These are phyloP conservation scores for Dinocampus coccinellae DNA, from an alignment of 2,888 invertebrate species.

Conservation along the genomic window DNA sequence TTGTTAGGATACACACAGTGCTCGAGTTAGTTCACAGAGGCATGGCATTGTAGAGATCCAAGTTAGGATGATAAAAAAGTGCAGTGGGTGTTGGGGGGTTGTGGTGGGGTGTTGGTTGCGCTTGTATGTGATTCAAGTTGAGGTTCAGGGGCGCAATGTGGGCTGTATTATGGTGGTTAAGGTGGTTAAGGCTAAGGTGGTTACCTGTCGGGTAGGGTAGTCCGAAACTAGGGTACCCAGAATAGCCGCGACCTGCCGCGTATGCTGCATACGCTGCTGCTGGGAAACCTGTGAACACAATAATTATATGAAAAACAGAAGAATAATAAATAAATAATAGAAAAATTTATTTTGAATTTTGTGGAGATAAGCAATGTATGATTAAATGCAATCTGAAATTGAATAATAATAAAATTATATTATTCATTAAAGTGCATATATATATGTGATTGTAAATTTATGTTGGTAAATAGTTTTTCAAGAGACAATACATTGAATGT, in stretches of 20 bases:
- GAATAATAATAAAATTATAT: background rate
- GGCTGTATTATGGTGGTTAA: constrained; percentile 70
- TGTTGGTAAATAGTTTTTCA: background rate
- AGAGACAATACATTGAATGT: background rate
- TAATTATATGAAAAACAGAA: too few relatives aligned
- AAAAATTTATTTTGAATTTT: background rate
- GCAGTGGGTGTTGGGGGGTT: constrained; percentile 77
- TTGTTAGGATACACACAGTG: constrained; percentile 44
- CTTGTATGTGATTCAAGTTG: constrained; percentile 69
- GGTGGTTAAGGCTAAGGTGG: constrained; percentile 84
- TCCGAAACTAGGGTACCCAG: constrained; percentile 98
- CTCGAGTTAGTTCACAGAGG: constrained; percentile 69
- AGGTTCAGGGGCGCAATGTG: constrained; percentile 70
- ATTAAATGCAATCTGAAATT: background rate
- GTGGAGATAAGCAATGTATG: background rate
- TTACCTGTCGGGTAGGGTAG: constrained; percentile 98
- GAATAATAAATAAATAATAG: too few relatives aligned
- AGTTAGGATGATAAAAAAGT: constrained; percentile 69
- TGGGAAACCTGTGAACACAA: constrained; percentile 87
- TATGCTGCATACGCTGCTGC: constrained; percentile 96
- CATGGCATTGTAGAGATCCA: constrained; percentile 70
- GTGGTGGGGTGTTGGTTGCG: constrained; percentile 73
- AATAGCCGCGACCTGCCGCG: constrained; percentile 96
- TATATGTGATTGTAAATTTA: background rate
- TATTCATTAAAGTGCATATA: background rate